A percentile compares a stretch with the other conserved stretches of the same genome.
phyloP scores from a whole-genome alignment of 1,140 invertebrate genomes.

The Heliothis virescens region DNA sequence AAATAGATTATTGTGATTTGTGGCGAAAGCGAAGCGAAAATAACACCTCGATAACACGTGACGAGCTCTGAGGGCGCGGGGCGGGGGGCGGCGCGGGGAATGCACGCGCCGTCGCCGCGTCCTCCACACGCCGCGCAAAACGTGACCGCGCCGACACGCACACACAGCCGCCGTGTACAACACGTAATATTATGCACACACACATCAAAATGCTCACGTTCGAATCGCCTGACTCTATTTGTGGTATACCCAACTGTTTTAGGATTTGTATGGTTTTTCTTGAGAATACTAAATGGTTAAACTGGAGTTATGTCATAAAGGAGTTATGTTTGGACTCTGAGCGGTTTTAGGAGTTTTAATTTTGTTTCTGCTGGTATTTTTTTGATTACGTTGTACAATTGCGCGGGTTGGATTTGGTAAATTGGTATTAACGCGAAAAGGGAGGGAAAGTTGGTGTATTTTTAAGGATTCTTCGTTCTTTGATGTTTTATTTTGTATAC shows the following conservation, averaged over 20 bases:
- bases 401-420: no score
- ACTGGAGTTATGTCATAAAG: constrained; percentile 26
- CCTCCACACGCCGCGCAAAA: constrained; percentile 80
- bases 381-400: background rate
- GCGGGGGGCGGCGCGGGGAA: constrained; percentile 51
- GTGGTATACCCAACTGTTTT: constrained; percentile 37
- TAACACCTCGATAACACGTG: constrained; percentile 73
- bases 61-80: constrained; percentile 47
- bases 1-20: constrained; percentile 40
- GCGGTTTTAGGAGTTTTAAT: background rate
- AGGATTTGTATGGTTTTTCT: constrained; percentile 3
- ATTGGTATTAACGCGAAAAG: background rate
- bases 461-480: background rate
- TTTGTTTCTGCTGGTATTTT: background rate
- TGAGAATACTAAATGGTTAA: background rate
- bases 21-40: constrained; percentile 73
- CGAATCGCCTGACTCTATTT: constrained; percentile 62
- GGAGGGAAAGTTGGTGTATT: no score
- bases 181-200: constrained; percentile 47
- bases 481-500: background rate
- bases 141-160: constrained; percentile 70
- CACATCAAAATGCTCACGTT: constrained; percentile 64
- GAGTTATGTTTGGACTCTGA: background rate
- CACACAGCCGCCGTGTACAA: background rate
- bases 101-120: constrained; percentile 69